Conservation (phyloP, 1,140 invertebrate genomes). For the Probaryconus sp. region DNA sequence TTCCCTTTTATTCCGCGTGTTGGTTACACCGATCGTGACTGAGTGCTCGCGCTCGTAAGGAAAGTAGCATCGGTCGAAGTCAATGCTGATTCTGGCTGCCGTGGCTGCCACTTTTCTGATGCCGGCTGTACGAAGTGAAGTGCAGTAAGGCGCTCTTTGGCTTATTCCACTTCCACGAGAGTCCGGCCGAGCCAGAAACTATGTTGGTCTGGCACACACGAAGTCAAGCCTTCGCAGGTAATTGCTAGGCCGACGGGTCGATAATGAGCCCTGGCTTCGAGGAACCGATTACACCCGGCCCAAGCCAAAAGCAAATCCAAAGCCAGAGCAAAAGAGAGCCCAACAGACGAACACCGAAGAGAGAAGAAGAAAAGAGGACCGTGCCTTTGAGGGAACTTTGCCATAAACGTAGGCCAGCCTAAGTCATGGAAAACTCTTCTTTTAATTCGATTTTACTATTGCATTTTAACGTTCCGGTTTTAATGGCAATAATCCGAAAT, state of each 20-base stretch:
- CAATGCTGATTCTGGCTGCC: conserved; percentile 47
- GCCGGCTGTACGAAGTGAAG: conserved; percentile 35
- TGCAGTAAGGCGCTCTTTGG: conserved; percentile 23
- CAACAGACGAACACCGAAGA: conserved; percentile 17
- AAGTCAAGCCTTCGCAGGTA: conserved; percentile 74
- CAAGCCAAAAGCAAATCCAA: conserved; percentile 74
- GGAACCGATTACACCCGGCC: conserved; percentile 78
- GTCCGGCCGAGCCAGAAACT: conserved; percentile 53
- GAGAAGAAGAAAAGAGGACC: conserved; percentile 31
- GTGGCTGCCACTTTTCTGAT: conserved; percentile 52
- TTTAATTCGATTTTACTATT: conserved; percentile 1
- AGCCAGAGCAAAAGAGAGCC: conserved; percentile 38
- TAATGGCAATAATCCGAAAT: not conserved
- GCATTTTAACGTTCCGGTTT: not conserved
- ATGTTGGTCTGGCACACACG: conserved; percentile 64
- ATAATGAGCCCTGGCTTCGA: conserved; percentile 79
- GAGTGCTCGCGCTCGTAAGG: conserved; percentile 29
- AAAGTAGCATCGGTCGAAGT: conserved; percentile 41
- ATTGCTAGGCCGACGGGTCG: conserved; percentile 79
- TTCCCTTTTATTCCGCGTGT: conserved; percentile 1
- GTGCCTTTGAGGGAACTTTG: conserved; percentile 47
- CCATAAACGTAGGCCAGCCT: conserved; percentile 14
- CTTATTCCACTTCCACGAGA: conserved; percentile 46
- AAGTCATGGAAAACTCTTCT: conserved; percentile 42
- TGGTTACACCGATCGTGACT: conserved; percentile 46